Conservation (phyloP, 2,888 invertebrate genomes). For the Rutpela maculata region DNA sequence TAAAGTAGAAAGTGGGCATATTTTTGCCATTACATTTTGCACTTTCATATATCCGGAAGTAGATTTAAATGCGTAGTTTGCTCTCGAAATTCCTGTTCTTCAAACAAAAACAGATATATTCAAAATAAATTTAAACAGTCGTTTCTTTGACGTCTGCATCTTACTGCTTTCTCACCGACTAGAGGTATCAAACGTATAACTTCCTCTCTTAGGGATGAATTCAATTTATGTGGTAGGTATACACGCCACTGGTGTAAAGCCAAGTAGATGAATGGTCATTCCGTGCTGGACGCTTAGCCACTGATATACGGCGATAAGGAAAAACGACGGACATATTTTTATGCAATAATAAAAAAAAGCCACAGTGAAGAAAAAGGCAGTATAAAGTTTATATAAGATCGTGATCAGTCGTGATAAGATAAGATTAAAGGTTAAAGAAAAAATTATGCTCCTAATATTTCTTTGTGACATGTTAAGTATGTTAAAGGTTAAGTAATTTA, state of each 20-base stretch:
- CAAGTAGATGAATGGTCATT: slow-evolving; percentile 62
- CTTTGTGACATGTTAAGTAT: slow-evolving; percentile 40
- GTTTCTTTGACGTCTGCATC: too few species aligned
- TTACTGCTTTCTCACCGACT: too few species aligned
- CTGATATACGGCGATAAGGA: slow-evolving; percentile 62
- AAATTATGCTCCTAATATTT: slow-evolving; percentile 39
- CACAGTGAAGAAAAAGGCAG: slow-evolving; percentile 37
- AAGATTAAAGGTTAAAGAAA: slow-evolving; percentile 38
- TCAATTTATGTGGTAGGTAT: slow-evolving; percentile 7
- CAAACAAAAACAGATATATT: too few species aligned
- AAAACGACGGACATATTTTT: slow-evolving; percentile 58
- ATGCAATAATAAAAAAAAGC: slow-evolving; percentile 54
- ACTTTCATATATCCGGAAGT: too few species aligned
- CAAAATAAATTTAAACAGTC: too few species aligned
- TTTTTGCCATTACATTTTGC: too few species aligned
- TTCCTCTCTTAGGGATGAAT: neutral
- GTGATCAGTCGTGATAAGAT: slow-evolving; percentile 37
- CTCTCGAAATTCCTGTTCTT: too few species aligned
- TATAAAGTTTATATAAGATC: slow-evolving; percentile 29
- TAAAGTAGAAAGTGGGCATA: too few species aligned
- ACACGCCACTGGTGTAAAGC: slow-evolving; percentile 50
- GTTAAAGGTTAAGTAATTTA: slow-evolving; percentile 40
- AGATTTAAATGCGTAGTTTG: too few species aligned
- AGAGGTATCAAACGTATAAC: too few species aligned
- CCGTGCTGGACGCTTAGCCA: slow-evolving; percentile 58